phyloP scores from a whole-genome alignment of 1,140 invertebrate species.

The Vanessa tameamea region DNA sequence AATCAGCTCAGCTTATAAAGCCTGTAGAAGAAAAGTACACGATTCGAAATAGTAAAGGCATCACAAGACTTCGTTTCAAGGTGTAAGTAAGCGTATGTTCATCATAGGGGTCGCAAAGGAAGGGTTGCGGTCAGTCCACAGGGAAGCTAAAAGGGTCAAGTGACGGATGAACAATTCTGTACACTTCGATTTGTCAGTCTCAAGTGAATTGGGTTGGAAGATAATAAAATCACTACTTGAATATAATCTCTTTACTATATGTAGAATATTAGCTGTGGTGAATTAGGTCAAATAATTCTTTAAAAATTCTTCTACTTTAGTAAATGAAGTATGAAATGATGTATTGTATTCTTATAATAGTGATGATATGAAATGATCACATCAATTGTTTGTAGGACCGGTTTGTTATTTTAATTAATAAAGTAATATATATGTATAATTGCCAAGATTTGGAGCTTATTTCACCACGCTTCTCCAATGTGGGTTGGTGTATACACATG shows the following conservation, averaged over 20 bases:
- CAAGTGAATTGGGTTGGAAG: conserved; percentile 14
- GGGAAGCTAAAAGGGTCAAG: conserved; percentile 27
- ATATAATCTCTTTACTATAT: background rate
- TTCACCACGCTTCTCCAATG: too few species aligned
- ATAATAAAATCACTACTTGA: conserved; percentile 10
- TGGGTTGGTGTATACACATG: too few species aligned
- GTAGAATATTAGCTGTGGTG: background rate
- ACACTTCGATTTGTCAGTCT: conserved; percentile 19
- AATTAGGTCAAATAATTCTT: too few species aligned
- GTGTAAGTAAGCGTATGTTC: conserved; percentile 22
- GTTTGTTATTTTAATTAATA: too few species aligned
- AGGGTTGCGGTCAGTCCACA: conserved; percentile 22
- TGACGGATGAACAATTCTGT: conserved; percentile 25
- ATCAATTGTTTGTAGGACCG: too few species aligned
- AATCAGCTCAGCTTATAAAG: background rate
- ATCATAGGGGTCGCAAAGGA: conserved; percentile 16
- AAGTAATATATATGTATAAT: too few species aligned
- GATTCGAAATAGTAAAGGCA: conserved; percentile 4
- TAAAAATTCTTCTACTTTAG: too few species aligned
- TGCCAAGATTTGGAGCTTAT: too few species aligned
- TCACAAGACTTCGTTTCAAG: conserved; percentile 7
- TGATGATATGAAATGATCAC: too few species aligned
- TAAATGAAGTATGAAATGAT: too few species aligned
- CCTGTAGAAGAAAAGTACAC: background rate
- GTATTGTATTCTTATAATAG: too few species aligned